Base-by-base conservation (phyloP, 1,140 invertebrate genomes). In the Rhyzopertha dominica region DNA sequence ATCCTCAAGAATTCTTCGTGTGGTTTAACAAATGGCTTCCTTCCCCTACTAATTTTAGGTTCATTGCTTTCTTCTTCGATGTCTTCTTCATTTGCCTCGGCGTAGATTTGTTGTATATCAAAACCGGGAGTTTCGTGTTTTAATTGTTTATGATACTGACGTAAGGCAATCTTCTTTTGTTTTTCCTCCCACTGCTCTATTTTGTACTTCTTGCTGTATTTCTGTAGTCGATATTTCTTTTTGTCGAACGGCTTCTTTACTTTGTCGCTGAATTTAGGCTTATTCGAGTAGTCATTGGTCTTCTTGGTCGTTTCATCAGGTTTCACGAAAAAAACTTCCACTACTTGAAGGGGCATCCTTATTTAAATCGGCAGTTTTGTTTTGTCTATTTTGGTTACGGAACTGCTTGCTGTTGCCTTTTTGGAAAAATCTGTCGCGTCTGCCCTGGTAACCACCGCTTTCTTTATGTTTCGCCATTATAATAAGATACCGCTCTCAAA, bases 141-240 rank as follows among this genome's bases (percentile, higher is more conserved):
- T 0, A 77, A 49, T n/a, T 74, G 68, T 47, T 77, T 80, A 12
- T 77, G 68, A 57, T 76, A 79, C 25, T 67, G 58, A 16, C 66
- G 62, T 7, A 79, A 26, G 14, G 80, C 52, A 26, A 59, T 62
- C 44, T 77, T 75, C 50, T 78, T 80, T 10, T 76, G 68, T 43
- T 68, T 70, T 35, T 79, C 74, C 47, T 82, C 74, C 78, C 78
- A 82, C 62, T 81, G 71, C 32, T 78, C 67, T 22, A 83, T 65
- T 68, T 80, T 81, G 40, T 76, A 78, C 53, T 81, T 80, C 24
- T 80, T 79, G 51, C 78, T 82, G 47, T 82, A 83, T 52, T 80
- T 81, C 44, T 80, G 72, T 19, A 78, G 43, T 17, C 80, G 69
- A 43, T 80, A 82, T 10, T 72, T 66, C 38, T 79, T 81, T 58